Evolutionary conservation across 2,888 invertebrate genomes (phyloP).

Genomic region (Deilephila porcellus): DNA sequence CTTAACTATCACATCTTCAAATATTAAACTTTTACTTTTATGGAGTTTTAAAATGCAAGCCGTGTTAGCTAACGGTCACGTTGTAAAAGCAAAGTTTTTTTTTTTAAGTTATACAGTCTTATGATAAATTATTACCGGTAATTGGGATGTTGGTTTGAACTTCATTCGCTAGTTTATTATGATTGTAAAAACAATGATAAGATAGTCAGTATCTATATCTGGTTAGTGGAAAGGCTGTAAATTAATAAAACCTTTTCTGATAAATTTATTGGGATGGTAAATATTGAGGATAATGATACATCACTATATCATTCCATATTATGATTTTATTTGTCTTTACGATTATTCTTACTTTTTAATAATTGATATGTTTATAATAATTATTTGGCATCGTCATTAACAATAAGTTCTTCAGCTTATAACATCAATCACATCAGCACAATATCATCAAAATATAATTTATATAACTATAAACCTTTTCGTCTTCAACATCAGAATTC

Average conservation of each 20-base stretch:
- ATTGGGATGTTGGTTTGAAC: conserved; percentile 20
- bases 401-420: too few species aligned
- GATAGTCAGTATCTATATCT: not conserved
- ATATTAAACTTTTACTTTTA: conserved; percentile 83
- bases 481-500: not conserved
- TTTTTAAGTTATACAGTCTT: conserved; percentile 44
- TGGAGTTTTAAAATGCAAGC: conserved; percentile 73
- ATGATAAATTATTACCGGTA: conserved; percentile 19
- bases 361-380: too few species aligned
- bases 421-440: too few species aligned
- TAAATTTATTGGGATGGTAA: not conserved
- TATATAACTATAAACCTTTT: too few species aligned
- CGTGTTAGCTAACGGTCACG: conserved; percentile 69
- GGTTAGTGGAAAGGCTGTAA: too few species aligned
- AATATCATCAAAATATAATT: too few species aligned
- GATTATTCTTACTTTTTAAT: too few species aligned
- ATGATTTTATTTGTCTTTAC: too few species aligned
- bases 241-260: too few species aligned
- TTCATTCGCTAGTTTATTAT: not conserved
- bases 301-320: too few species aligned
- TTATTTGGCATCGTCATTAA: too few species aligned
- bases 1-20: conserved; percentile 78
- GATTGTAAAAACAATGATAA: conserved; percentile 5
- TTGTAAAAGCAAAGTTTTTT: conserved; percentile 48
- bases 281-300: too few species aligned